phyloP scores from a whole-genome alignment of 2,888 invertebrate genomes.

The Synanthedon formicaeformis region DNA sequence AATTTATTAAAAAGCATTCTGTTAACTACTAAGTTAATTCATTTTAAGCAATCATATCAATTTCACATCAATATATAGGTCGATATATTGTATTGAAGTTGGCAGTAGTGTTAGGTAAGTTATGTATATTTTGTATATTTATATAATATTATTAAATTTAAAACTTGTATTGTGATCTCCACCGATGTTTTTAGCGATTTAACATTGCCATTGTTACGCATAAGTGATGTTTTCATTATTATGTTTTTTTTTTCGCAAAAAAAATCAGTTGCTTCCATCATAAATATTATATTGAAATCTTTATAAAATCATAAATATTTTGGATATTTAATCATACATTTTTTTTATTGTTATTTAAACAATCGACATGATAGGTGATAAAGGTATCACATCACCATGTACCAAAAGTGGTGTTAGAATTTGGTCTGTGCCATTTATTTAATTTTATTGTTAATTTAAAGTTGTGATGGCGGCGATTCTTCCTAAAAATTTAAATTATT shows the following conservation, averaged over 20 bases:
- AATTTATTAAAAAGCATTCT: conserved; percentile 48
- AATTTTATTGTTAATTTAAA: conserved; percentile 52
- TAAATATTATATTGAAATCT: conserved; percentile 21
- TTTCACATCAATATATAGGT: conserved; percentile 60
- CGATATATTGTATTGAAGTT: conserved; percentile 65
- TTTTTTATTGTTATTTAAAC: conserved; percentile 43
- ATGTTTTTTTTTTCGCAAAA: conserved; percentile 39
- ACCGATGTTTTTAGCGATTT: conserved; percentile 69
- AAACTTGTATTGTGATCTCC: conserved; percentile 69
- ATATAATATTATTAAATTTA: conserved; percentile 47
- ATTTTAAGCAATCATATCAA: conserved; percentile 52
- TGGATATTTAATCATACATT: conserved; percentile 39
- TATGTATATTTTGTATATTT: conserved; percentile 67
- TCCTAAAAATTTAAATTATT: conserved; percentile 49
- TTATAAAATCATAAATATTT: conserved; percentile 43
- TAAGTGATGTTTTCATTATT: conserved; percentile 24
- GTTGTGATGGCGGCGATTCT: conserved; percentile 40
- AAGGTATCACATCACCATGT: conserved; percentile 44
- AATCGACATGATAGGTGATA: conserved; percentile 24
- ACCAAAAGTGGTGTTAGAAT: conserved; percentile 49
- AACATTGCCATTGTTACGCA: conserved; percentile 62
- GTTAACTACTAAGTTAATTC: conserved; percentile 59
- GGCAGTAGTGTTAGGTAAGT: conserved; percentile 56
- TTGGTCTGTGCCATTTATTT: conserved; percentile 68
- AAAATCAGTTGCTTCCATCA: conserved; percentile 60